These are phyloP conservation scores for Typhlichthys eigenmanni DNA, from an alignment of 2,797 vertebrate genomes.

Conservation along the genomic window DNA sequence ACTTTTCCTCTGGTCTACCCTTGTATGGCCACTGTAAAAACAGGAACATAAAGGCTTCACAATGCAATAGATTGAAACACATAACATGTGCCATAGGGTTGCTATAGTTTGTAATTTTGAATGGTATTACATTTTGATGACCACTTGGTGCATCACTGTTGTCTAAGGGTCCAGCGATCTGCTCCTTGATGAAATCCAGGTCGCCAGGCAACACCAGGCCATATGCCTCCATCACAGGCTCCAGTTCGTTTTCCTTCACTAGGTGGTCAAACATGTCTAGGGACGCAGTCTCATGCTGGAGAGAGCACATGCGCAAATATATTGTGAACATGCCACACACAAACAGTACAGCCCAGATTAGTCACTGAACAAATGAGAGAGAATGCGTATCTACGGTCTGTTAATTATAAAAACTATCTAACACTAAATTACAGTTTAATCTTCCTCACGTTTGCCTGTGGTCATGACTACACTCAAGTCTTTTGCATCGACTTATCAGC, in stretches of 20 bases:
- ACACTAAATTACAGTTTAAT: too few relatives aligned
- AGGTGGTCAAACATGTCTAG: conserved; percentile 92
- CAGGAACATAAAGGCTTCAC: conserved; percentile 5
- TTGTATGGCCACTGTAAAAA: conserved; percentile 82
- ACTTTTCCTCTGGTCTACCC: conserved; percentile 85
- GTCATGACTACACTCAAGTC: too few relatives aligned
- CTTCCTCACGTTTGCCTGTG: too few relatives aligned
- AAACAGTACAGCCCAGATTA: too few relatives aligned
- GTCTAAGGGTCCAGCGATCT: conserved; percentile 82
- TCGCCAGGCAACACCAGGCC: conserved; percentile 85
- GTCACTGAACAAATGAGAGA: too few relatives aligned
- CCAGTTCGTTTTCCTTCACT: conserved; percentile 79
- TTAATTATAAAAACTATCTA: too few relatives aligned
- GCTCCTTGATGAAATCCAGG: conserved; percentile 91
- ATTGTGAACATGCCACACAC: too few relatives aligned
- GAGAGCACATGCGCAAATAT: conserved; percentile 21
- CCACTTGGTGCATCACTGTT: conserved; percentile 36
- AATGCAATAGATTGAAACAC: neutral
- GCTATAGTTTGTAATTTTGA: neutral
- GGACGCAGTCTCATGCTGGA: conserved; percentile 87
- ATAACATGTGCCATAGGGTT: too few relatives aligned
- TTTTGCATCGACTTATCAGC: too few relatives aligned
- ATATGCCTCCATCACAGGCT: conserved; percentile 73
- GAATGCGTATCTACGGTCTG: too few relatives aligned
- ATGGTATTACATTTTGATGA: neutral